Evolutionary conservation across 2,113 vertebrate genomes (phyloP).

Genomic region (Girardinichthys multiradiatus): DNA sequence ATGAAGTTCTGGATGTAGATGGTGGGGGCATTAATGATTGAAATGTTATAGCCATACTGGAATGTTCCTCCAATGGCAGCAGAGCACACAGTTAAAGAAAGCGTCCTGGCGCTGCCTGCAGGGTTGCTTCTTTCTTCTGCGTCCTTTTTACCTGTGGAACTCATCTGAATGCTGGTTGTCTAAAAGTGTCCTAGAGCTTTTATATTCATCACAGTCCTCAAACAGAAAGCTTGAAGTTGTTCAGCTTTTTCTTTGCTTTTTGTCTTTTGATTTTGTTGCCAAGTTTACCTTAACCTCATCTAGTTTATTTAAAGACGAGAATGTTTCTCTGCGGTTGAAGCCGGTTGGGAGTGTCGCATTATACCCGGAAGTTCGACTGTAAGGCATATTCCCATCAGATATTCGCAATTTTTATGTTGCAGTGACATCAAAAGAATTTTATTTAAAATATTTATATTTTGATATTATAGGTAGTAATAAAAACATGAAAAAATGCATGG

Average conservation of each 20-base stretch:
- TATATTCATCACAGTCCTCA: background rate
- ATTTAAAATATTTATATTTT: background rate
- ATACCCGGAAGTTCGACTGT: background rate
- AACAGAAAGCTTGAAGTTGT: too few relatives aligned
- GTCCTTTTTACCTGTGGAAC: background rate
- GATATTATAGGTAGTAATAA: too few relatives aligned
- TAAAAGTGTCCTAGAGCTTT: background rate
- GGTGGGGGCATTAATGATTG: conserved; percentile 89
- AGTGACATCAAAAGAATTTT: background rate
- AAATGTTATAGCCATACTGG: conserved; percentile 92
- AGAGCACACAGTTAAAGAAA: conserved; percentile 84
- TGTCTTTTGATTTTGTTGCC: too few relatives aligned
- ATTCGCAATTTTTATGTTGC: background rate
- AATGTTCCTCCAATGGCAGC: conserved; percentile 92
- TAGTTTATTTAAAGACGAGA: too few relatives aligned
- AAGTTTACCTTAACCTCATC: background rate
- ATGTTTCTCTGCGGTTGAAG: background rate
- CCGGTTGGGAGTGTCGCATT: rapidly evolving
- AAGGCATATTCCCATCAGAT: conserved; percentile 2
- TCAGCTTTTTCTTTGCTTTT: too few relatives aligned
- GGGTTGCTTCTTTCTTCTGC: conserved; percentile 17
- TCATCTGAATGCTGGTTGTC: conserved; percentile 21
- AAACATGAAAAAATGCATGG: background rate
- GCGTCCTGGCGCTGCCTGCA: conserved; percentile 49
- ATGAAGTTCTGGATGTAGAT: conserved; percentile 87